Percentiles rank a stretch among this genome's conserved stretches.
Conservation (phyloP, 2,888 invertebrate species). For the Imbricaverruca yamaguchii region DNA sequence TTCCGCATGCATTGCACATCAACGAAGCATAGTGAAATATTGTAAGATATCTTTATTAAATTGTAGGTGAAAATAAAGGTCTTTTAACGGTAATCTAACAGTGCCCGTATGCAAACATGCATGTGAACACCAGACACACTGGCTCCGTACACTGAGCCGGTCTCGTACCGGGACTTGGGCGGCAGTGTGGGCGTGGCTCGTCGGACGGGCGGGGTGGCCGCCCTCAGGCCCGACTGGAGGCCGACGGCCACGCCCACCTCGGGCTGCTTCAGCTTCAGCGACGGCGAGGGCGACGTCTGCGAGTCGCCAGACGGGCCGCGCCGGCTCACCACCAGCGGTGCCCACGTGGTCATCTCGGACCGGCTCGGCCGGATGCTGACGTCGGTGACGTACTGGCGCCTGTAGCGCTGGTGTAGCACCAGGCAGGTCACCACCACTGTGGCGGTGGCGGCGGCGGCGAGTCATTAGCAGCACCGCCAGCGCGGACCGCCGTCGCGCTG, state of each 20-base stretch:
- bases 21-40: too few species aligned
- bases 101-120: too few species aligned
- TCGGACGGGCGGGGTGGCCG: not conserved
- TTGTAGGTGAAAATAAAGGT: too few species aligned
- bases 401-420: conserved; percentile 69
- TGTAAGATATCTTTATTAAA: too few species aligned
- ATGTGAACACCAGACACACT: too few species aligned
- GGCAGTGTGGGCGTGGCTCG: not conserved
- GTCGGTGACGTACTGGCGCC: conserved; percentile 19
- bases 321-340: too few species aligned
- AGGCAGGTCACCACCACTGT: conserved; percentile 70
- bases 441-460: not conserved
- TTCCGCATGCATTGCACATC: too few species aligned
- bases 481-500: too few species aligned
- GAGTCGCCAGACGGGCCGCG: not conserved
- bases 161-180: not conserved
- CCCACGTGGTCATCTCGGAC: too few species aligned
- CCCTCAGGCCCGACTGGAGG: not conserved
- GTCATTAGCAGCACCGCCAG: too few species aligned
- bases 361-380: not conserved
- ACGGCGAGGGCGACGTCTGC: not conserved
- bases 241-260: not conserved
- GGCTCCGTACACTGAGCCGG: too few species aligned
- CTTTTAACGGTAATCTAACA: too few species aligned
- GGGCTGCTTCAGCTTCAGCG: not conserved